Conservation (phyloP, 2,888 invertebrate species). For the Serrognathus titanus region DNA sequence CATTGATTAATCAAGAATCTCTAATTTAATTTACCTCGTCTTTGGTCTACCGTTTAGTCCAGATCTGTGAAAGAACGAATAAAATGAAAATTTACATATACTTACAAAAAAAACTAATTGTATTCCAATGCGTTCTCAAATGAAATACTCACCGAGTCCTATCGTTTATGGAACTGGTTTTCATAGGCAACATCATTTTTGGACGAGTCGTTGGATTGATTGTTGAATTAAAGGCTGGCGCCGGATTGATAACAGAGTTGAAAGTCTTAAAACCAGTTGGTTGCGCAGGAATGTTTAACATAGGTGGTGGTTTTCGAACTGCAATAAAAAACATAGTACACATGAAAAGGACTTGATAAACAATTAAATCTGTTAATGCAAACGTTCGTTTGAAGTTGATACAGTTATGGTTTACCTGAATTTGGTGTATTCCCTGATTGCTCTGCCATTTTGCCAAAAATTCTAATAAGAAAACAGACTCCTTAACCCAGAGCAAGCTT, state of each 20-base stretch:
- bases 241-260: too few relatives aligned
- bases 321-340: neutral
- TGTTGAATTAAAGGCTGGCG: too few relatives aligned
- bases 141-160: conserved; percentile 9
- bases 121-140: neutral
- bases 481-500: conserved; percentile 5
- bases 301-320: conserved; percentile 16
- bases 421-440: conserved; percentile 67
- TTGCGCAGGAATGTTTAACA: conserved; percentile 6
- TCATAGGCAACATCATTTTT: conserved; percentile 44
- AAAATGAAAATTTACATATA: conserved; percentile 15
- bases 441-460: conserved; percentile 61
- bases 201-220: conserved; percentile 32
- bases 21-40: conserved; percentile 16
- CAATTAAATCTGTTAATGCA: neutral
- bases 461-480: conserved; percentile 38
- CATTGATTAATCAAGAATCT: neutral
- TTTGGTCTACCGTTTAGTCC: conserved; percentile 31
- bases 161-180: conserved; percentile 16
- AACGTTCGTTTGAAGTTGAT: neutral
- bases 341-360: neutral
- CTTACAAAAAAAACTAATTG: neutral
- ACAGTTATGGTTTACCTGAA: conserved; percentile 49
- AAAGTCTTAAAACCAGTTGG: neutral
- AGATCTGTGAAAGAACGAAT: conserved; percentile 30